Evolutionary conservation across 2,888 invertebrate genomes (phyloP).

Genomic region (Dynastes grantii): DNA sequence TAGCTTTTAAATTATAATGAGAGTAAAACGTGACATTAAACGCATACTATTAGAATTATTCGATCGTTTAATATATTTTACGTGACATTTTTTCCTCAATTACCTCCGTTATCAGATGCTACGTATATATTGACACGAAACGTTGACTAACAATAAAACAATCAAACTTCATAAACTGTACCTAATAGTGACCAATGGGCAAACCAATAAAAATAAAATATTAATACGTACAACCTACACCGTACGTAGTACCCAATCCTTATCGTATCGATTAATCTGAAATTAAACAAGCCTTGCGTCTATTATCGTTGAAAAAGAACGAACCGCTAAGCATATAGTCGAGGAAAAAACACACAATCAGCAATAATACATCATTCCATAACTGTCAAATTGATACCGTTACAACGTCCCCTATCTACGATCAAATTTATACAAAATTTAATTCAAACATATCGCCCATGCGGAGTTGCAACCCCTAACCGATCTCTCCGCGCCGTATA

Average conservation of each 20-base stretch:
- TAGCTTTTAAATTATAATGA: too few species aligned
- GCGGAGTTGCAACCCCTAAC: slow-evolving; percentile 7
- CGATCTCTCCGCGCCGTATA: slow-evolving; percentile 15
- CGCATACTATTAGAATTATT: neutral
- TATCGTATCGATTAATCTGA: slow-evolving; percentile 21
- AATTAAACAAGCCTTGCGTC: slow-evolving; percentile 17
- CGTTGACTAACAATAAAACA: neutral
- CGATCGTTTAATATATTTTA: neutral
- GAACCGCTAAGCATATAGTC: slow-evolving; percentile 6
- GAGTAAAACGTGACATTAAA: too few species aligned
- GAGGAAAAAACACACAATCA: slow-evolving; percentile 15
- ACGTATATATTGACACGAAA: slow-evolving; percentile 4
- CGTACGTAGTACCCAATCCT: slow-evolving; percentile 8
- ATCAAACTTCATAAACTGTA: neutral
- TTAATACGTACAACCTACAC: neutral
- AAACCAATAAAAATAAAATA: slow-evolving; percentile 15
- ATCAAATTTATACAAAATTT: slow-evolving; percentile 70
- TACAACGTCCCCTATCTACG: slow-evolving; percentile 51
- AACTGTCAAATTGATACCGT: slow-evolving; percentile 66
- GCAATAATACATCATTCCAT: slow-evolving; percentile 58
- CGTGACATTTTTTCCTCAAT: neutral
- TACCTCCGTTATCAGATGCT: neutral
- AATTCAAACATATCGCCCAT: slow-evolving; percentile 68
- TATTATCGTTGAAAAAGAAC: slow-evolving; percentile 14
- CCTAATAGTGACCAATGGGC: slow-evolving; percentile 1